Conservation (phyloP, 2,797 vertebrate species). For the Catharus ustulatus region DNA sequence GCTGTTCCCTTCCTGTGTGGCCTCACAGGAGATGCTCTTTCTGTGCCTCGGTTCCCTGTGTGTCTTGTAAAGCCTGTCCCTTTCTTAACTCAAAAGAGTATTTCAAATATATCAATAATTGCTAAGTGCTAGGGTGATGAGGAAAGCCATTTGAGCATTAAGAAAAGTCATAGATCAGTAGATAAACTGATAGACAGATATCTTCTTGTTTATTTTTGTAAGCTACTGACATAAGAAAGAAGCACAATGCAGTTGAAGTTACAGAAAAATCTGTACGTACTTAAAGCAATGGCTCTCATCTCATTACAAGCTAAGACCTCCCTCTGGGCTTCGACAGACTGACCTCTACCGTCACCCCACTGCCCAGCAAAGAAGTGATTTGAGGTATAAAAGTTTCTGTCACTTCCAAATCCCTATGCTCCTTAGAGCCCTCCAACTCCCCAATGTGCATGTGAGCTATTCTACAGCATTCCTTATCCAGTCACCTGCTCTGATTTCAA, state of each 20-base stretch:
- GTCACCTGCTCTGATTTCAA: conserved; percentile 55
- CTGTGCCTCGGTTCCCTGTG: neutral
- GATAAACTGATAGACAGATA: conserved; percentile 12
- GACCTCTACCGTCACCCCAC: conserved; percentile 68
- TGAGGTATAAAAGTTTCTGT: conserved; percentile 72
- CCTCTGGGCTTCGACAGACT: conserved; percentile 69
- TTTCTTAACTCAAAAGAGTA: neutral
- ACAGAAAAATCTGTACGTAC: conserved; percentile 52
- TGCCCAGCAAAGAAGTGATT: conserved; percentile 71
- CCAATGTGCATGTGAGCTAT: conserved; percentile 51
- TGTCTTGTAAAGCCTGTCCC: neutral
- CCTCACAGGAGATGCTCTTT: neutral
- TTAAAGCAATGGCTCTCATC: conserved; percentile 72
- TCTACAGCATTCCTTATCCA: conserved; percentile 34
- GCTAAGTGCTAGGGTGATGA: neutral
- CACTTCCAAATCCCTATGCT: conserved; percentile 61
- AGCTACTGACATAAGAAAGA: conserved; percentile 50
- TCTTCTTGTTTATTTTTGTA: conserved; percentile 54
- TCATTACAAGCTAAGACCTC: conserved; percentile 71
- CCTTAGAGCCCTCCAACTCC: conserved; percentile 53
- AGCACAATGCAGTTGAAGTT: conserved; percentile 54
- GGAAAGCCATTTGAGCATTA: neutral
- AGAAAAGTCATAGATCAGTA: neutral
- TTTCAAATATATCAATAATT: neutral
- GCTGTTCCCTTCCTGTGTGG: neutral